phyloP scores from a whole-genome alignment of 2,888 invertebrate species.

The Spilarctia lutea region DNA sequence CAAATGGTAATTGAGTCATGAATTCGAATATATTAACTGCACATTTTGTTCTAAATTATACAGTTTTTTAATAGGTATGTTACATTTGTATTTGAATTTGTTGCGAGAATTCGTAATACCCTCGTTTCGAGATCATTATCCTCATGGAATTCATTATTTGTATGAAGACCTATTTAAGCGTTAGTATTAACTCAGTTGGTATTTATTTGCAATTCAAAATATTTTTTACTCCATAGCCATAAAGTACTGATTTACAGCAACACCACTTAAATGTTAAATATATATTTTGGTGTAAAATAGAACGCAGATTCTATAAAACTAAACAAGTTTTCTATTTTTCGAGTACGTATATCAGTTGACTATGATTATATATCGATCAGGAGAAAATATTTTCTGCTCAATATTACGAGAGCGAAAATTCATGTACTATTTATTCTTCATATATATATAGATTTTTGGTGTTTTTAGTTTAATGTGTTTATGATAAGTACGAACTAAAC shows the following conservation, averaged over 20 bases:
- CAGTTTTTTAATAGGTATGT: background rate
- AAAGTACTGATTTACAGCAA: background rate
- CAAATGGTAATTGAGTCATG: constrained; percentile 40
- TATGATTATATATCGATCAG: background rate
- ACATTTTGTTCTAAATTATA: constrained; percentile 19
- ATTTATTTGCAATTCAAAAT: background rate
- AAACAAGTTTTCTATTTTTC: no score
- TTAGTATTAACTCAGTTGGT: background rate
- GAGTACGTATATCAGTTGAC: background rate
- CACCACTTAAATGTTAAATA: no score
- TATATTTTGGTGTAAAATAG: no score
- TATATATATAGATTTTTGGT: no score
- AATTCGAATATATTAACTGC: constrained; percentile 9
- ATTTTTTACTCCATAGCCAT: background rate
- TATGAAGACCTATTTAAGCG: background rate
- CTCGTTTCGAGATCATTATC: background rate
- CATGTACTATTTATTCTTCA: no score
- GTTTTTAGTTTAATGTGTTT: no score
- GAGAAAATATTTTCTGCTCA: background rate
- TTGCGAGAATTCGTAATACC: background rate
- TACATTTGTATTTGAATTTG: background rate
- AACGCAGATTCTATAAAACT: background rate
- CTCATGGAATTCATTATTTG: background rate
- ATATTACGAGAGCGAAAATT: no score
- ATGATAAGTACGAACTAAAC: no score